phyloP scores from a whole-genome alignment of 2,113 vertebrate species.

The Cryptoleucopteryx plumbea region DNA sequence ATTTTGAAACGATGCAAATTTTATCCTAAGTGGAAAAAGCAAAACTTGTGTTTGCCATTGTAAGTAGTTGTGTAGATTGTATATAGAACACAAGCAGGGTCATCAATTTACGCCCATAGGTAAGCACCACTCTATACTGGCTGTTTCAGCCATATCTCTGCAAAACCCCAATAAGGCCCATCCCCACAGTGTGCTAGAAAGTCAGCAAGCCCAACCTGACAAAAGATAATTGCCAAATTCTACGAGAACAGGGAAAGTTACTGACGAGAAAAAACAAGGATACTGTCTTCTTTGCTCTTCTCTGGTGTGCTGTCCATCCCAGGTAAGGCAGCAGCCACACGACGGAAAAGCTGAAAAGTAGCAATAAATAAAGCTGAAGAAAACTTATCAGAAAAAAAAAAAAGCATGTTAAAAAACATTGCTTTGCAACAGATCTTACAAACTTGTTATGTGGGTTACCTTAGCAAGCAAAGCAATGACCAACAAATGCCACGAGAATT shows the following conservation, averaged over 20 bases:
- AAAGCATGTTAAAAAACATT: fast-evolving
- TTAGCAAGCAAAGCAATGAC: neutral
- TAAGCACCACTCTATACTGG: neutral
- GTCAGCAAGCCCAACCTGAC: neutral
- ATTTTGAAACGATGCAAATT: neutral
- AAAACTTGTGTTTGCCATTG: neutral
- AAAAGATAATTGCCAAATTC: fast-evolving
- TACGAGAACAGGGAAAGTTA: neutral
- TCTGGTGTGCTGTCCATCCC: slow-evolving; percentile 87
- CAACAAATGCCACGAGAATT: neutral
- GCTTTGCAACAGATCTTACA: neutral
- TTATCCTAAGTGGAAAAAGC: neutral
- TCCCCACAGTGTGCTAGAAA: neutral
- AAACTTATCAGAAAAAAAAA: neutral
- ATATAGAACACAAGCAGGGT: neutral
- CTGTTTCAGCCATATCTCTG: neutral
- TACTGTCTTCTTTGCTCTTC: slow-evolving; percentile 90
- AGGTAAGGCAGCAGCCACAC: slow-evolving; percentile 84
- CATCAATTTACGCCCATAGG: neutral
- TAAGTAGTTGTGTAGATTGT: neutral
- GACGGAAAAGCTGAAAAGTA: slow-evolving; percentile 80
- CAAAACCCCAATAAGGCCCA: neutral
- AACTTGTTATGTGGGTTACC: neutral
- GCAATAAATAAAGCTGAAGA: neutral
- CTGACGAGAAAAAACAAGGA: slow-evolving; percentile 65